These are phyloP conservation scores for Oryzias dopingdopingensis DNA, from an alignment of 2,797 vertebrate genomes.

Conservation along the genomic window DNA sequence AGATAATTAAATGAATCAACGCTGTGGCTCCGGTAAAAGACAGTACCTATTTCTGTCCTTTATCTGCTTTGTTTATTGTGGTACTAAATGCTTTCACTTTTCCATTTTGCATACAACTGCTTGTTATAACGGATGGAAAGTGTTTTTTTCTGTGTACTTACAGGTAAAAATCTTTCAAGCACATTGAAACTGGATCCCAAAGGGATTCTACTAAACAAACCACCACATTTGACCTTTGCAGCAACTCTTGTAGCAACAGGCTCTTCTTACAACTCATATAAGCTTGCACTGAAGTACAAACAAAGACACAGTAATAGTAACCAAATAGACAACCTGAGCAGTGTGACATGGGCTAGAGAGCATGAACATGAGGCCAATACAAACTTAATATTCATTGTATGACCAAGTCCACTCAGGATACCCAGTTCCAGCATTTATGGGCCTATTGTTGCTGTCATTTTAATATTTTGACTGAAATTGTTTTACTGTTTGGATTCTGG, in stretches of 20 bases:
- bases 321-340: constrained; percentile 70
- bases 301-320: constrained; percentile 76
- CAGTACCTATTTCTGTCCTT: background rate
- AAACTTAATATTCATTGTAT: constrained; percentile 28
- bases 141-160: constrained; percentile 62
- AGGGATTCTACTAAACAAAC: constrained; percentile 72
- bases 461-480: constrained; percentile 3
- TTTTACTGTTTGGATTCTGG: background rate
- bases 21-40: too few species aligned
- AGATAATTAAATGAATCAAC: too few species aligned
- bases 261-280: constrained; percentile 80
- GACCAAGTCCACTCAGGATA: constrained; percentile 25
- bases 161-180: constrained; percentile 64
- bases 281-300: constrained; percentile 77
- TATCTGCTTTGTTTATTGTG: constrained; percentile 24
- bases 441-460: too few species aligned
- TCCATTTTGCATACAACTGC: constrained; percentile 53
- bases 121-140: constrained; percentile 67
- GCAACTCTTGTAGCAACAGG: constrained; percentile 78
- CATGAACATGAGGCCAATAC: constrained; percentile 32
- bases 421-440: too few species aligned
- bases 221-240: constrained; percentile 81
- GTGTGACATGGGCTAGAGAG: constrained; percentile 30
- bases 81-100: constrained; percentile 39
- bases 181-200: constrained; percentile 58